phyloP scores from a whole-genome alignment of 2,113 vertebrate species.

The Ariopsis seemanni region DNA sequence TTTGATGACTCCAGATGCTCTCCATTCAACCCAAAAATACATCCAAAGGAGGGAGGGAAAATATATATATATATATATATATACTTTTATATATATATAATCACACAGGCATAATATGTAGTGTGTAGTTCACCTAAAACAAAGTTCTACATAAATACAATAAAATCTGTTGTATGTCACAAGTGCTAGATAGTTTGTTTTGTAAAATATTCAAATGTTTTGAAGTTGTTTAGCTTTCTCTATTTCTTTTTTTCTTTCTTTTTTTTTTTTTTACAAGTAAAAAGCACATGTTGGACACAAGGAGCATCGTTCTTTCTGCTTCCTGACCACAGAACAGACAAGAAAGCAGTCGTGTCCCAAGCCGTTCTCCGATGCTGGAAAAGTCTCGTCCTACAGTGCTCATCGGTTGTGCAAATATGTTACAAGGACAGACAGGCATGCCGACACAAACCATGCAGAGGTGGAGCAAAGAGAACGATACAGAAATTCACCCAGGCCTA shows the following conservation, averaged over 20 bases:
- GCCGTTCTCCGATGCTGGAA: constrained; percentile 59
- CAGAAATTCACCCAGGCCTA: constrained; percentile 69
- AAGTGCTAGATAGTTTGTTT: constrained; percentile 82
- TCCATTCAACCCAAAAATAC: constrained; percentile 59
- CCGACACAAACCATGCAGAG: constrained; percentile 83
- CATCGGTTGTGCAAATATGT: constrained; percentile 69
- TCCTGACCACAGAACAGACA: constrained; percentile 50
- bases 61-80: constrained; percentile 16
- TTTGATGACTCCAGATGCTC: constrained; percentile 69
- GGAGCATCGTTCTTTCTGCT: constrained; percentile 61
- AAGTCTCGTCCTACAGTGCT: constrained; percentile 71
- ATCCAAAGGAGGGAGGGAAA: constrained; percentile 24
- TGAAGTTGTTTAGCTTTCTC: constrained; percentile 37
- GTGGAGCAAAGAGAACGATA: constrained; percentile 52
- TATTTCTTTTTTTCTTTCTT: constrained; percentile 52
- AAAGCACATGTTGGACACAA: constrained; percentile 79
- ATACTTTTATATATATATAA: background rate
- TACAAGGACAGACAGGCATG: constrained; percentile 78
- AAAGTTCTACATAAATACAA: constrained; percentile 89
- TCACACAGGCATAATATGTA: constrained; percentile 69
- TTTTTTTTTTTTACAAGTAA: constrained; percentile 72
- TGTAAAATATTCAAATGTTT: constrained; percentile 79
- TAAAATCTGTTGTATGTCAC: constrained; percentile 80
- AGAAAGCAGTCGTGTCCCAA: constrained; percentile 45
- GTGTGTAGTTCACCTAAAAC: constrained; percentile 75